These are phyloP conservation scores for Burhinus oedicnemus DNA, from an alignment of 2,113 vertebrate genomes.

Conservation along the genomic window DNA sequence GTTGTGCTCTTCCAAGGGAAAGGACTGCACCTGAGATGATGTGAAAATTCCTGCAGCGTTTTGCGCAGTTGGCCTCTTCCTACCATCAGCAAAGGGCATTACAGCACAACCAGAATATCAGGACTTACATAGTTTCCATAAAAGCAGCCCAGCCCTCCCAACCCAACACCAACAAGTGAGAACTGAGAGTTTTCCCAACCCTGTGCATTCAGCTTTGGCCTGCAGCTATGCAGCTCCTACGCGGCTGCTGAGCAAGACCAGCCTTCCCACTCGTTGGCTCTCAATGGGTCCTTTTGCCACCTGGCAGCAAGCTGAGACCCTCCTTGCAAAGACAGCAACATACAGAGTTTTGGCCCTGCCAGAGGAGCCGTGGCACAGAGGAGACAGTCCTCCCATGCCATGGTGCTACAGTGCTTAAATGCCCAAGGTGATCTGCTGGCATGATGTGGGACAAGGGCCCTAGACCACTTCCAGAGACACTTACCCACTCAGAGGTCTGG, in stretches of 20 bases:
- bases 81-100: neutral
- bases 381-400: neutral
- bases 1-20: neutral
- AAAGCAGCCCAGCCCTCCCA: neutral
- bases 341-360: neutral
- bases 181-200: neutral
- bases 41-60: neutral
- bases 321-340: neutral
- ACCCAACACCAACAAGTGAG: neutral
- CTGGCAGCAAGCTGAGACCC: neutral
- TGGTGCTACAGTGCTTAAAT: neutral
- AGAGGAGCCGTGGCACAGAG: fast-evolving
- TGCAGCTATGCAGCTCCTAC: neutral
- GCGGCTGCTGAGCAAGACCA: neutral
- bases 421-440: neutral
- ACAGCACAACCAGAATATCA: neutral
- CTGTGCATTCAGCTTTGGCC: neutral
- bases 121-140: neutral
- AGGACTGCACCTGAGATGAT: fast-evolving
- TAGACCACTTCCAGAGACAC: conserved; percentile 18
- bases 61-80: neutral
- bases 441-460: neutral
- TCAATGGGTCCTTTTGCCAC: neutral
- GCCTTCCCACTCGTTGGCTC: neutral
- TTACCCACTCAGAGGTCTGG: conserved; percentile 93